Evolutionary conservation across 2,888 invertebrate species (phyloP).

Genomic region (Hyles lineata): DNA sequence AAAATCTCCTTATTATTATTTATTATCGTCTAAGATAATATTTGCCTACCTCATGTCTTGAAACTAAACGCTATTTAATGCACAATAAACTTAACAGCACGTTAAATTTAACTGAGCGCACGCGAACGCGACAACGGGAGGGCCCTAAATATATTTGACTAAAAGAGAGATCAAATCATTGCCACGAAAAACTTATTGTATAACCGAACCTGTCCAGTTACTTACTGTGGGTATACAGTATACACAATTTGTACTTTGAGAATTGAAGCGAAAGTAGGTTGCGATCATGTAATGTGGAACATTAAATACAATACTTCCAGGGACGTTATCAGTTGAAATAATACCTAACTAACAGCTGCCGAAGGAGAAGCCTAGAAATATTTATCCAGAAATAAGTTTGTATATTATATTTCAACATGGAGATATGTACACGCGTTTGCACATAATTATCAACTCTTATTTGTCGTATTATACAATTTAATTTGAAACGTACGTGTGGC

Average conservation of each 20-base stretch:
- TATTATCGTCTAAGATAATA: conserved; percentile 81
- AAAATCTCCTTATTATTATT: conserved; percentile 75
- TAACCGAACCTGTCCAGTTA: conserved; percentile 62
- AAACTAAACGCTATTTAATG: conserved; percentile 77
- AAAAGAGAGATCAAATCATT: conserved; percentile 90
- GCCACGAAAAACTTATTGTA: conserved; percentile 81
- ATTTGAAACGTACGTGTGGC: conserved; percentile 55
- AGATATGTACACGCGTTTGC: conserved; percentile 53
- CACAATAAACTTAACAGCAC: conserved; percentile 62
- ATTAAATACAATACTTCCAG: too few relatives aligned
- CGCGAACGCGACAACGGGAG: conserved; percentile 60
- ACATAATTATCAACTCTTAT: conserved; percentile 42
- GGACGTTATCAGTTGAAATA: conserved; percentile 16
- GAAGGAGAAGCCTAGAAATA: conserved; percentile 17
- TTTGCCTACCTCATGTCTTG: conserved; percentile 82
- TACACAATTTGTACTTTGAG: conserved; percentile 76
- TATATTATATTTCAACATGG: conserved; percentile 20
- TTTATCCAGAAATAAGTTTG: conserved; percentile 15
- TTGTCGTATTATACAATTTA: conserved; percentile 55
- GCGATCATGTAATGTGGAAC: background rate
- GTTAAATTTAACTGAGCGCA: conserved; percentile 66
- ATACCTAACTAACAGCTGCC: conserved; percentile 30
- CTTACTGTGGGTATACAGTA: conserved; percentile 57
- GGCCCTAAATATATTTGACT: conserved; percentile 87
- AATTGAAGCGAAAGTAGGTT: conserved; percentile 48